Percentiles rank a stretch among this genome's conserved stretches.
Evolutionary conservation across 2,888 invertebrate species (phyloP).

Genomic region (Leptinotarsa rubiginosa): DNA sequence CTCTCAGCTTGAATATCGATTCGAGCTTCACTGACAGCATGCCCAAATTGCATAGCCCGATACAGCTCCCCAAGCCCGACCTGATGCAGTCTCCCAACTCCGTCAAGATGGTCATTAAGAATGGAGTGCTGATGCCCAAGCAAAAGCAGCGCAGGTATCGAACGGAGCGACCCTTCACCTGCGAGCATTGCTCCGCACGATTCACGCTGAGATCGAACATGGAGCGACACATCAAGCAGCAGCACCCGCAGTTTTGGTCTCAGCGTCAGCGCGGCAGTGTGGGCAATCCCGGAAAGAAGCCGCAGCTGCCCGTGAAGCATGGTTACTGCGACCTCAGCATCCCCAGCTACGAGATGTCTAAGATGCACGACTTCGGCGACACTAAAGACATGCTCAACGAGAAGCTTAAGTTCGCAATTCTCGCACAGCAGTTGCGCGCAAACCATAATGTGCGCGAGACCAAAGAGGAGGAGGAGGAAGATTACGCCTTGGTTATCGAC

Average conservation of each 20-base stretch:
- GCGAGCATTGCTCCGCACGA: constrained; percentile 89
- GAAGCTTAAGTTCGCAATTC: constrained; percentile 80
- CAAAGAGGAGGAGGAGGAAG: constrained; percentile 74
- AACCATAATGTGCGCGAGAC: constrained; percentile 49
- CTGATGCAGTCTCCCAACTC: constrained; percentile 72
- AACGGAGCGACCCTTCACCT: constrained; percentile 90
- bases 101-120: constrained; percentile 91
- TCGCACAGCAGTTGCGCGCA: constrained; percentile 78
- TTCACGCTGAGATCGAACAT: constrained; percentile 94
- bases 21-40: constrained; percentile 50
- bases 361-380: constrained; percentile 57
- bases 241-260: constrained; percentile 91
- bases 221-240: constrained; percentile 94
- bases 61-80: constrained; percentile 66
- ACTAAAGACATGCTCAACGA: constrained; percentile 69
- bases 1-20: constrained; percentile 65
- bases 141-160: constrained; percentile 91
- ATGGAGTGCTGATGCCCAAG: constrained; percentile 90
- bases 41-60: constrained; percentile 64
- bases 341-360: constrained; percentile 58
- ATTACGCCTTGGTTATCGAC: constrained; percentile 75
- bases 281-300: constrained; percentile 68
- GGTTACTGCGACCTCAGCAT: constrained; percentile 59
- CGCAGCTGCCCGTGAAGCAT: constrained; percentile 58
- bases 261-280: constrained; percentile 77